Percentiles rank a stretch among this genome's conserved stretches.
These are phyloP conservation scores for Synanceia verrucosa DNA, from an alignment of 2,797 vertebrate genomes.

Conservation along the genomic window DNA sequence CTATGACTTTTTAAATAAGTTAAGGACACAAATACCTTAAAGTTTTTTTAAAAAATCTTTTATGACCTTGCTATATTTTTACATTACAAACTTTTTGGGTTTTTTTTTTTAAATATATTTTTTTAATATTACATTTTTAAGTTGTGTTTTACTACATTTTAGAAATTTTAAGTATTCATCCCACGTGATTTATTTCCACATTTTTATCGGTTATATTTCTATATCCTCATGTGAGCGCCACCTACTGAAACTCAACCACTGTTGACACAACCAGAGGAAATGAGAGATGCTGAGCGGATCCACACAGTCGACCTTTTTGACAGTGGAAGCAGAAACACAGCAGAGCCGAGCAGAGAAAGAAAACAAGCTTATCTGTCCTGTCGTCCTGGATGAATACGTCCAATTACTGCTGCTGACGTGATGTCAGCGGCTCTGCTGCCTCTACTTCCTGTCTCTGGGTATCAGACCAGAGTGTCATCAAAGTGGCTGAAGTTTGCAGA, in stretches of 20 bases:
- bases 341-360: background rate
- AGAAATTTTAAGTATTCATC: no score
- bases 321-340: background rate
- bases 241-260: background rate
- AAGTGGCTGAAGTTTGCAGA: constrained; percentile 7
- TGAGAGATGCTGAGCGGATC: background rate
- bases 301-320: background rate
- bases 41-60: no score
- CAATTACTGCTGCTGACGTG: background rate
- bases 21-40: no score
- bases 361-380: background rate
- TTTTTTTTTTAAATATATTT: no score
- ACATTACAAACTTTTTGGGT: no score
- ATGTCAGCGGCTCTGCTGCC: background rate
- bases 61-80: no score
- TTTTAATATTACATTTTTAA: no score
- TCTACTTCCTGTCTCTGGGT: background rate
- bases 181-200: no score
- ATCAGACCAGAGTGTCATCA: background rate
- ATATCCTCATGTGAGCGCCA: background rate
- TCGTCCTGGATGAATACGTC: constrained; percentile 1
- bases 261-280: background rate
- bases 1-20: no score
- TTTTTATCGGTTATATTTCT: background rate
- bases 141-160: no score